Evolutionary conservation across 2,113 vertebrate species (phyloP).

Genomic region (Lycocorax pyrrhopterus): DNA sequence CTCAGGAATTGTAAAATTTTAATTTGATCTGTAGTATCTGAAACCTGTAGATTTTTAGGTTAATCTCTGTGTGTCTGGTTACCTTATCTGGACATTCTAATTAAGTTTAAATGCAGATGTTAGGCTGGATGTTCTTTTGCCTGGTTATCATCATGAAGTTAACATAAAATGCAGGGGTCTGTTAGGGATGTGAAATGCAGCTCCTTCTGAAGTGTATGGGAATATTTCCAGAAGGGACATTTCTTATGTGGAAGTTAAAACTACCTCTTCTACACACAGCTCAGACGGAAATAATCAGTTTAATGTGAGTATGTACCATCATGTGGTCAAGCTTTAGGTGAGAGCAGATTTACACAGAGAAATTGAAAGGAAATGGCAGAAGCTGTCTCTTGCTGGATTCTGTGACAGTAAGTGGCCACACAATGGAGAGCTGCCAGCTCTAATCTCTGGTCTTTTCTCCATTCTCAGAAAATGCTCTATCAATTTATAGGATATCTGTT

Average conservation of each 20-base stretch:
- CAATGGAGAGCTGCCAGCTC: not conserved
- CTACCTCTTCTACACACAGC: constrained; percentile 27
- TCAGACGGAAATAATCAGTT: constrained; percentile 70
- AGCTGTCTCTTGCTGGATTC: constrained; percentile 32
- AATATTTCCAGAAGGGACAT: constrained; percentile 30
- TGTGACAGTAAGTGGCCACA: constrained; percentile 27
- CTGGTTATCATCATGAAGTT: not conserved
- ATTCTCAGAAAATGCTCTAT: not conserved
- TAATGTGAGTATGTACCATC: constrained; percentile 52
- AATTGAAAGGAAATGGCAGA: constrained; percentile 62
- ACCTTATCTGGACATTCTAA: not conserved
- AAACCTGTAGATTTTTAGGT: not conserved
- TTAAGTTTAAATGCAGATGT: not conserved
- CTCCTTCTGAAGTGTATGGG: constrained; percentile 18
- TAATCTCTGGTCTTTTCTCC: not conserved
- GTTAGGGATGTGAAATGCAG: constrained; percentile 28
- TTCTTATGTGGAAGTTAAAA: constrained; percentile 54
- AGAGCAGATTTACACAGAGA: constrained; percentile 70
- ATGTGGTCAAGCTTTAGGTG: constrained; percentile 60
- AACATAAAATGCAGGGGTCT: not conserved
- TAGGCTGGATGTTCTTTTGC: not conserved
- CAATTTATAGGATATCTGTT: not conserved
- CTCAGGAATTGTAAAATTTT: not conserved
- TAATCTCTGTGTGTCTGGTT: not conserved
- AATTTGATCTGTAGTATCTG: not conserved